These are phyloP conservation scores for Melieria picta DNA, from an alignment of 2,888 invertebrate genomes.

Conservation along the genomic window DNA sequence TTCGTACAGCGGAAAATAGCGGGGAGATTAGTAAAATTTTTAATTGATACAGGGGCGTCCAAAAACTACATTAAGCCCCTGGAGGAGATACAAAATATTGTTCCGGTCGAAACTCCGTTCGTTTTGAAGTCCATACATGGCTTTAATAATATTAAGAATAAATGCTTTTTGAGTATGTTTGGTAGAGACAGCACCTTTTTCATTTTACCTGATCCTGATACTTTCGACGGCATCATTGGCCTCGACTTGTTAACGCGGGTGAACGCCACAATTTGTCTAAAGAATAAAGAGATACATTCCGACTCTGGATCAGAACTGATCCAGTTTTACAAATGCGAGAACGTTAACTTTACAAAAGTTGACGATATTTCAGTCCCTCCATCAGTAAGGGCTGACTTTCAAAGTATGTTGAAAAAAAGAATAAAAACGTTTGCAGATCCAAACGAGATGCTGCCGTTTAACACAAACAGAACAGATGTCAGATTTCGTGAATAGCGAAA, in stretches of 20 bases:
- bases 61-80: slow-evolving; percentile 39
- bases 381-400: slow-evolving; percentile 15
- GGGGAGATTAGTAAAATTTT: slow-evolving; percentile 32
- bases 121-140: too few relatives aligned
- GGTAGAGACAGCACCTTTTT: too few relatives aligned
- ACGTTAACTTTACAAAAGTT: slow-evolving; percentile 18
- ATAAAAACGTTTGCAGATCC: slow-evolving; percentile 31
- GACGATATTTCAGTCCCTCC: slow-evolving; percentile 11
- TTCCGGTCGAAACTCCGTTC: too few relatives aligned
- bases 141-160: too few relatives aligned
- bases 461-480: slow-evolving; percentile 28
- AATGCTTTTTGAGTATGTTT: too few relatives aligned
- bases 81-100: not conserved
- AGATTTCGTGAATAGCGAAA: slow-evolving; percentile 33
- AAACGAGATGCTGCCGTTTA: slow-evolving; percentile 27
- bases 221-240: slow-evolving; percentile 33
- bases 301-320: slow-evolving; percentile 27
- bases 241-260: slow-evolving; percentile 26
- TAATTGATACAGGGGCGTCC: slow-evolving; percentile 39
- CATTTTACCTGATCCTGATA: slow-evolving; percentile 18
- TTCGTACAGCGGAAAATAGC: slow-evolving; percentile 30
- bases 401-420: slow-evolving; percentile 26
- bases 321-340: slow-evolving; percentile 28
- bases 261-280: slow-evolving; percentile 21
- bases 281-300: slow-evolving; percentile 16